Conservation (phyloP, 2,113 vertebrate species). For the Chamaea fasciata region DNA sequence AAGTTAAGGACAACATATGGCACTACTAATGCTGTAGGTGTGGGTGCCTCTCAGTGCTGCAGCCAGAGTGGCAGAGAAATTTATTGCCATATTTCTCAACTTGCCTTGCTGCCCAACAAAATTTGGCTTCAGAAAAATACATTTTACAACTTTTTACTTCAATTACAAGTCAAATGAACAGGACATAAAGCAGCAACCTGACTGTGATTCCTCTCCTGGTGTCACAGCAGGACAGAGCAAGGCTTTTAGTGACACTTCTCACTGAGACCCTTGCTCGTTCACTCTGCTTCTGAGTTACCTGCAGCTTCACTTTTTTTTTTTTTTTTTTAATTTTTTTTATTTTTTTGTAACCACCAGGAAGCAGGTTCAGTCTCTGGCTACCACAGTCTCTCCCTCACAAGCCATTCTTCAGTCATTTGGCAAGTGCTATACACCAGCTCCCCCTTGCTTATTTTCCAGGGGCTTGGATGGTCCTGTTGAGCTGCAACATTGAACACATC, state of each 20-base stretch:
- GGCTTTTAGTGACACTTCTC: background rate
- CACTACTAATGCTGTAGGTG: background rate
- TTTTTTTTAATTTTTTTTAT: background rate
- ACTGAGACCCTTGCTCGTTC: background rate
- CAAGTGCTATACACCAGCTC: background rate
- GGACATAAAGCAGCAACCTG: background rate
- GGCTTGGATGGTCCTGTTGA: background rate
- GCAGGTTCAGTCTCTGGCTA: background rate
- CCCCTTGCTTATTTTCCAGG: background rate
- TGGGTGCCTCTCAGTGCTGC: background rate
- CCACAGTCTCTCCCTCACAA: background rate
- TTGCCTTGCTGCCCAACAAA: background rate
- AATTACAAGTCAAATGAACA: background rate
- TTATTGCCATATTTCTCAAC: background rate
- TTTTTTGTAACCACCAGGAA: background rate
- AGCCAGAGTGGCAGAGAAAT: background rate
- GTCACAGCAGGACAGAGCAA: background rate
- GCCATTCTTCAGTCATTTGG: background rate
- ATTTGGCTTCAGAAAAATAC: background rate
- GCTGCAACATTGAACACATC: background rate
- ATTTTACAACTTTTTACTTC: background rate
- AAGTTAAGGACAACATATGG: background rate
- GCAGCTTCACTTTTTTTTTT: background rate
- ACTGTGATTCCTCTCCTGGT: background rate
- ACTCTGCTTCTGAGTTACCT: background rate